Conservation (phyloP, 2,113 vertebrate genomes). For the Lonchura striata region DNA sequence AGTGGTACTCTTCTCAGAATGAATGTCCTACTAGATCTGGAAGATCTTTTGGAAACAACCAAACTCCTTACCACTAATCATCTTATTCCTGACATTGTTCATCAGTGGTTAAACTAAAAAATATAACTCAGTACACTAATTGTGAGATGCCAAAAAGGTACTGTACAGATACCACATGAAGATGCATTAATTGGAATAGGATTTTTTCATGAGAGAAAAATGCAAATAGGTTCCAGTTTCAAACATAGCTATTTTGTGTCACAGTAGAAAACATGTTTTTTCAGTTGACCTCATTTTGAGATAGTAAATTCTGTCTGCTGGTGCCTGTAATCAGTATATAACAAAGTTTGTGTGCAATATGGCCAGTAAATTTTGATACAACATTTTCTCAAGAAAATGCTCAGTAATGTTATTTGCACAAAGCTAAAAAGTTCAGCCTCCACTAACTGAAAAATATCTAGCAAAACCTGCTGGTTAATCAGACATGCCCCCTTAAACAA, state of each 20-base stretch:
- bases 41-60: neutral
- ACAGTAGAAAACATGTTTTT: neutral
- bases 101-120: neutral
- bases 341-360: neutral
- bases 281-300: neutral
- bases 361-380: neutral
- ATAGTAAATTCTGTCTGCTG: neutral
- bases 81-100: neutral
- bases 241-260: neutral
- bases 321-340: neutral
- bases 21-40: no score
- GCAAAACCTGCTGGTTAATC: neutral
- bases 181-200: neutral
- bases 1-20: no score
- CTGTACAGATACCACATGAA: neutral
- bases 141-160: neutral
- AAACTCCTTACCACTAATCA: neutral
- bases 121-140: neutral
- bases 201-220: neutral
- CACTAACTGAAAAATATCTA: neutral
- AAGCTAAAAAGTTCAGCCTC: neutral
- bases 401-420: neutral
- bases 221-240: neutral
- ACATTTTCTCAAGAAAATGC: neutral
- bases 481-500: neutral